phyloP scores from a whole-genome alignment of 2,113 vertebrate species.

The Hydropotes inermis region DNA sequence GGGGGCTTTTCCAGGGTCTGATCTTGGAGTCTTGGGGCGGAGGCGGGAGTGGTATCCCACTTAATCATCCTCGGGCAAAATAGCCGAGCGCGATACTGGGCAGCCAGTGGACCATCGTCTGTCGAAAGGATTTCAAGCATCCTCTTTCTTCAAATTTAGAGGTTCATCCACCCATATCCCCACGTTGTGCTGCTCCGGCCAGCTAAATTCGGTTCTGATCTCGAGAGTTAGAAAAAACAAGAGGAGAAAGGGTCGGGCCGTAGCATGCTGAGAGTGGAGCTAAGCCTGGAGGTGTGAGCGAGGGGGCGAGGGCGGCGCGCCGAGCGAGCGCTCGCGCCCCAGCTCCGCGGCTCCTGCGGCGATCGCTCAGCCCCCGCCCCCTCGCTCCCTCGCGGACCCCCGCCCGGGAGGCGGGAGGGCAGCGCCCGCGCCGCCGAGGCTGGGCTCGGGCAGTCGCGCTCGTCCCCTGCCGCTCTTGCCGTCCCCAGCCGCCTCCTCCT shows the following conservation, averaged over 20 bases:
- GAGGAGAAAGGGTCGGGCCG: not conserved
- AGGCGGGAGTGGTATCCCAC: not conserved
- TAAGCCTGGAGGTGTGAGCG: not conserved
- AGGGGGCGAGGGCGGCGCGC: not conserved
- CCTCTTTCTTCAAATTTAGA: not conserved
- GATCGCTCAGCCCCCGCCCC: not conserved
- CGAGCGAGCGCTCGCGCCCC: not conserved
- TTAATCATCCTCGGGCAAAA: not conserved
- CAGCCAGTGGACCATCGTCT: not conserved
- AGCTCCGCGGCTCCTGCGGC: not conserved
- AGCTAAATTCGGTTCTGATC: not conserved
- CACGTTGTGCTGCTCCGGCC: not conserved
- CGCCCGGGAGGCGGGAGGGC: not conserved
- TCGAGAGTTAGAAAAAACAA: not conserved
- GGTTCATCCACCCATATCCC: not conserved
- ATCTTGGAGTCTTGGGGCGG: not conserved
- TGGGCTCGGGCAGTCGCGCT: not conserved
- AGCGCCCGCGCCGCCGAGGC: not conserved
- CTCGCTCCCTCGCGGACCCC: not conserved
- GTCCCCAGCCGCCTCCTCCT: not conserved
- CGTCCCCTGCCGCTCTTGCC: not conserved
- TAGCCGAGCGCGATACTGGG: not conserved
- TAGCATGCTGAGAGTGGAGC: not conserved
- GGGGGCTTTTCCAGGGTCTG: not conserved
- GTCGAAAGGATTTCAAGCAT: not conserved